Evolutionary conservation across 2,888 invertebrate species (phyloP), one percentile per base, ranked within the genome.

Genomic region (Actias luna): DNA sequence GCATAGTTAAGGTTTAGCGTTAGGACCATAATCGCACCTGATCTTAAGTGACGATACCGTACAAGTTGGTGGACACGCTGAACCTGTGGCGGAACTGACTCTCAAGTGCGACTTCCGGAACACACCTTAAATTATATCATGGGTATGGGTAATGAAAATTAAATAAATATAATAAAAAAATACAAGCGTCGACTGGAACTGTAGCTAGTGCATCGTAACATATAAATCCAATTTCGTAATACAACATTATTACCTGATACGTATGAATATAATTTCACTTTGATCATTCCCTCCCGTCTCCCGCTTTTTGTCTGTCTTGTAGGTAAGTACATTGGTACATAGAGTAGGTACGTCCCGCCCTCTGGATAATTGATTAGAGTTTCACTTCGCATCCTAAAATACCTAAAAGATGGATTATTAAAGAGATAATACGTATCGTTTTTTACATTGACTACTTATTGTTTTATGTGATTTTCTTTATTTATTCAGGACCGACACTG

Each of bases 221-320:
- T 58, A 46, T 33, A 61, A 64, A 61, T 61, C 64, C 64, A 64
- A 64, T 64, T 64, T 61, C 39, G 58, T 61, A 58, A 64, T 64
- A 64, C 57, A 12, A 36, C 36, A 58, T 50, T 64, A 61, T 61
- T 64, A 64, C 36, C 58, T 58, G 29, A 35, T 50, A 55, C 33
- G 60, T 52, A 60, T 58, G 58, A 62, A 55, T 35, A 52, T 55
- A 42, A 39, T 39, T 42, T 33, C n/a, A 35, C 62, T 62, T 62
- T 62, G 62, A 62, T 62, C 62, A 50, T 25, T 46, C n/a, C 14
- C 35, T 33, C 46, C 22, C 52, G n/a, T 42, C n/a, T 7, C n/a
- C n/a, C 42, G 0, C 18, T 18, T 18, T 50, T 22, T 42, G 42
- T 42, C 18, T 50, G 46, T 50, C 46, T 50, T 22, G n/a, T n/a